A percentile compares a stretch with the other conserved stretches of the same genome.
These are phyloP conservation scores for Platysternon megacephalum DNA, from an alignment of 2,113 vertebrate genomes.

Conservation along the genomic window DNA sequence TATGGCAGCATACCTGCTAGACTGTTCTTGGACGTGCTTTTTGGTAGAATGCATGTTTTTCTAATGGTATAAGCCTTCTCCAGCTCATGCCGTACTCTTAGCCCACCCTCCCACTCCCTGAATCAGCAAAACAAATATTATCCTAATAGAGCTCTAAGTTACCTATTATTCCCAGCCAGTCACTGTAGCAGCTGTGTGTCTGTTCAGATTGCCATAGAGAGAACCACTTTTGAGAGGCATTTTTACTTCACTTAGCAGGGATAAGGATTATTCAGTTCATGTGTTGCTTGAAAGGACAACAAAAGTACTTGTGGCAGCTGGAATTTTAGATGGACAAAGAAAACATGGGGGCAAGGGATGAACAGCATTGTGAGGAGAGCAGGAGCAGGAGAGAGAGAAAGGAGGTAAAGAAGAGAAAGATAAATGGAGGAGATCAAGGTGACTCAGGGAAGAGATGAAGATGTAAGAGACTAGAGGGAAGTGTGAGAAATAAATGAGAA, in stretches of 20 bases:
- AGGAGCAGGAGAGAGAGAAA: neutral
- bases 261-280: neutral
- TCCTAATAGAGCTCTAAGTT: fast-evolving
- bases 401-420: neutral
- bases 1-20: fast-evolving
- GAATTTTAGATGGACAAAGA: neutral
- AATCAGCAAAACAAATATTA: neutral
- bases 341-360: neutral
- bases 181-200: neutral
- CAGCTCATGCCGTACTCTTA: fast-evolving
- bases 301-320: constrained; percentile 3
- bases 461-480: neutral
- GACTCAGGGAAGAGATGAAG: neutral
- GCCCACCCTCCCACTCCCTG: neutral
- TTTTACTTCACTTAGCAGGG: neutral
- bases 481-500: neutral
- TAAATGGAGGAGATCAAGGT: fast-evolving
- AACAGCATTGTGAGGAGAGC: fast-evolving
- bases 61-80: fast-evolving
- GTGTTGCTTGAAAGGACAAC: neutral
- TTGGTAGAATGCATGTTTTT: fast-evolving
- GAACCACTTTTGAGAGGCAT: fast-evolving
- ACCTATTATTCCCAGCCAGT: fast-evolving
- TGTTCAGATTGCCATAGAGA: neutral
- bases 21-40: fast-evolving